Evolutionary conservation across 2,888 invertebrate genomes (phyloP).

Genomic region (Blomia tropicalis): DNA sequence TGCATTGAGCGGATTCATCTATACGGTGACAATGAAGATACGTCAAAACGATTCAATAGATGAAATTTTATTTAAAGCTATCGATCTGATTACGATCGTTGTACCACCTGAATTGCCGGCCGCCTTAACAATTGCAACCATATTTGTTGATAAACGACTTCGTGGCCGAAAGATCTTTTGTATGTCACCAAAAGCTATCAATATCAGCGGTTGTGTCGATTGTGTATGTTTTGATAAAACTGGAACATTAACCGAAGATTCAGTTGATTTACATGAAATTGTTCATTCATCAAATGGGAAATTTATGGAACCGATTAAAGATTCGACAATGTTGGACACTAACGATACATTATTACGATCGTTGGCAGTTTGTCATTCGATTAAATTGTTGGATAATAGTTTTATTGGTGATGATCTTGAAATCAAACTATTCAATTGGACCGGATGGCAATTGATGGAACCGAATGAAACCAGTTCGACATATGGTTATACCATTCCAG

Average conservation of each 20-base stretch:
- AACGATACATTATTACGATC: background rate
- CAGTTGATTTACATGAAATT: conserved; percentile 27
- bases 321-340: background rate
- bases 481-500: background rate
- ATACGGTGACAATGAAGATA: conserved; percentile 7
- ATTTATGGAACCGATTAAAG: background rate
- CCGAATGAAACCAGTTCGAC: background rate
- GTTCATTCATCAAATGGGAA: background rate
- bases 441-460: conserved; percentile 30
- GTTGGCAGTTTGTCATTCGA: background rate
- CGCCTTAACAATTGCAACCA: conserved; percentile 29
- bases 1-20: conserved; percentile 14
- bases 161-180: conserved; percentile 33
- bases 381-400: background rate
- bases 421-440: background rate
- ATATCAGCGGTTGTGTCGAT: conserved; percentile 33
- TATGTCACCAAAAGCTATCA: conserved; percentile 34
- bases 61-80: conserved; percentile 15
- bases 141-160: conserved; percentile 32
- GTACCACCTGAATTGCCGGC: conserved; percentile 28
- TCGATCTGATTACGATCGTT: conserved; percentile 21
- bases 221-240: conserved; percentile 35
- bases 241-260: conserved; percentile 31
- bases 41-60: background rate
- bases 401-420: background rate